Evolutionary conservation across 2,888 invertebrate genomes (phyloP), one percentile per base, ranked within the genome.

Genomic region (Acleris cristana): DNA sequence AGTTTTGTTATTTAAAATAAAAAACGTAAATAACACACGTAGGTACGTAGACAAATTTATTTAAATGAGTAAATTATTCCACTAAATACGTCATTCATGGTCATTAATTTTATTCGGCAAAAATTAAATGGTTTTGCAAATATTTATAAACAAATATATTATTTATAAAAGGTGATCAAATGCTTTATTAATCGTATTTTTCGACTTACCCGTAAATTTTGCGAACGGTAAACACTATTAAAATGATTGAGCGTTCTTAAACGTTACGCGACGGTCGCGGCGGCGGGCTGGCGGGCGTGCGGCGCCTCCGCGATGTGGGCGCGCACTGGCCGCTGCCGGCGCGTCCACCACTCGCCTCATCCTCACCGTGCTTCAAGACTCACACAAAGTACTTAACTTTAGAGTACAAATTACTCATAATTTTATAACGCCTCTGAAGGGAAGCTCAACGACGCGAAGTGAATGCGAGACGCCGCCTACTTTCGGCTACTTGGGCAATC

Each of bases 251-350:
- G 40, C 14, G 45, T 45, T 57, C 16, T 57, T 21, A 16, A n/a
- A 23, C 44, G 44, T 14, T 14, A 40, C 14, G 8, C 34, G 16
- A 55, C 34, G 21, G 21, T 57, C 21, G 45, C 16, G 8, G 21
- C 23, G 23, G 10, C 34, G 55, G 19, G 18, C 18, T 40, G 34
- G 3, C 40, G 40, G 57, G 72, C 79, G 76, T 74, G 74, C 72
- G 63, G 23, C 71, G 59, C 59, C 71, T 54, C 21, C 73, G 77
- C 70, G 65, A 64, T 66, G 66, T n/a, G 51, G 62, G 70, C 63
- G 68, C 71, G 71, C 72, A 79, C 79, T 79, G 70, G 40, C 70
- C 61, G 55, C 34, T 40, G 56, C 56, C 56, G 19, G 8, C 19
- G 55, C 55, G 34, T 12, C 34, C 34, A 34, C 34, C 34, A 12